phyloP scores from a whole-genome alignment of 2,113 vertebrate species.

The Chinchilla lanigera region DNA sequence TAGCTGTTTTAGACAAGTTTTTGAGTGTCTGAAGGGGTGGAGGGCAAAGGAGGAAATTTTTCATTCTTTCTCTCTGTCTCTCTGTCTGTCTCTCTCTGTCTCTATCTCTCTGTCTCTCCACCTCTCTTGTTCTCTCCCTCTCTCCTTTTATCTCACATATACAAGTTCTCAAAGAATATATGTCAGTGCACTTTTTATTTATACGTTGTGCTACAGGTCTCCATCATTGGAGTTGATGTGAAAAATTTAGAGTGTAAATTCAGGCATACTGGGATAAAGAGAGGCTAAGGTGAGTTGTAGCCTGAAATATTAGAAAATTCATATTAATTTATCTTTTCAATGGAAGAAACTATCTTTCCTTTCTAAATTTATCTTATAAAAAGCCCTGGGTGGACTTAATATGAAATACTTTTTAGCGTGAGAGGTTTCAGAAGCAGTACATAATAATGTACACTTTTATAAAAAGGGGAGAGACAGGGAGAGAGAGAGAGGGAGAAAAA shows the following conservation, averaged over 20 bases:
- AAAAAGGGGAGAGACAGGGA: neutral
- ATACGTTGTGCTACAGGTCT: neutral
- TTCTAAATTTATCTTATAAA: neutral
- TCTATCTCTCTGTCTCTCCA: neutral
- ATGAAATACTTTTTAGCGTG: neutral
- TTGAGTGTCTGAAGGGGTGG: constrained; percentile 10
- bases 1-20: constrained; percentile 66
- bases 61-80: neutral
- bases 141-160: neutral
- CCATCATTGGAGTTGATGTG: too few species aligned
- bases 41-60: neutral
- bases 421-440: neutral
- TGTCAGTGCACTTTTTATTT: neutral
- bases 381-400: neutral
- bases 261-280: neutral
- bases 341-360: neutral
- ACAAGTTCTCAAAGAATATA: too few species aligned
- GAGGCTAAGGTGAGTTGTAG: neutral
- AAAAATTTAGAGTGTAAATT: neutral
- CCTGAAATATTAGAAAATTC: neutral
- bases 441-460: neutral
- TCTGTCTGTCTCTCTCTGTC: neutral
- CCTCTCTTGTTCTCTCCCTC: neutral
- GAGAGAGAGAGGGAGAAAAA: too few species aligned
- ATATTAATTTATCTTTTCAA: neutral